A percentile compares a stretch with the other conserved stretches of the same genome.
Conservation (phyloP, 2,888 invertebrate genomes). For the Eupithecia dodoneata region DNA sequence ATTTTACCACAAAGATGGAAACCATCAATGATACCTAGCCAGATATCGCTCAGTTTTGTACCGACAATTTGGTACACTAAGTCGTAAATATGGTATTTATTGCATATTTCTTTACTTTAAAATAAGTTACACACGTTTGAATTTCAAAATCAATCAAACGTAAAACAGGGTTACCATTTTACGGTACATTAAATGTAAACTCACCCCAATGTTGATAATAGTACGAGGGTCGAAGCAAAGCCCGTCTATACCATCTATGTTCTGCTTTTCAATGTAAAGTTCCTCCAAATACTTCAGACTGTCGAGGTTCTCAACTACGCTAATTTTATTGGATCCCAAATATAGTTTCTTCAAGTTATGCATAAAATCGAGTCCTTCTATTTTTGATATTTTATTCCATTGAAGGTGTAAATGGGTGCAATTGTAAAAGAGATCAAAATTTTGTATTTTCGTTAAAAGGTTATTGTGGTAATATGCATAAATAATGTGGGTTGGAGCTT, state of each 20-base stretch:
- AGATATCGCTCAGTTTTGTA: too few species aligned
- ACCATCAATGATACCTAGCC: too few species aligned
- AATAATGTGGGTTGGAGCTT: slow-evolving; percentile 75
- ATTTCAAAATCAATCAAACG: too few species aligned
- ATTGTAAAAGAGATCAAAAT: slow-evolving; percentile 86
- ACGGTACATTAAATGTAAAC: not conserved
- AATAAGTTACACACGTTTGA: not conserved
- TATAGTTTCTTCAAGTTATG: slow-evolving; percentile 90
- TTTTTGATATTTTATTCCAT: slow-evolving; percentile 89
- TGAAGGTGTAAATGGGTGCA: slow-evolving; percentile 89
- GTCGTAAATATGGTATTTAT: too few species aligned
- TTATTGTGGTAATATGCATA: slow-evolving; percentile 93
- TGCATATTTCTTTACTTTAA: too few species aligned
- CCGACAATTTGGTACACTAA: too few species aligned
- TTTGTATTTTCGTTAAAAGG: slow-evolving; percentile 88
- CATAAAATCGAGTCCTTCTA: slow-evolving; percentile 86
- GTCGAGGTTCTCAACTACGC: slow-evolving; percentile 88
- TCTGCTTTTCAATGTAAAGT: slow-evolving; percentile 88
- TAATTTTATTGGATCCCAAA: slow-evolving; percentile 87
- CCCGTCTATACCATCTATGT: slow-evolving; percentile 79
- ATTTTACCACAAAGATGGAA: too few species aligned
- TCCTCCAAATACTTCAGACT: slow-evolving; percentile 85
- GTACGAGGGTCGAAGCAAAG: slow-evolving; percentile 88
- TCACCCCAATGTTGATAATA: slow-evolving; percentile 84
- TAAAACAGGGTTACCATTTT: too few species aligned